Conservation (phyloP, 2,888 invertebrate species). For the Melanchra persicariae region DNA sequence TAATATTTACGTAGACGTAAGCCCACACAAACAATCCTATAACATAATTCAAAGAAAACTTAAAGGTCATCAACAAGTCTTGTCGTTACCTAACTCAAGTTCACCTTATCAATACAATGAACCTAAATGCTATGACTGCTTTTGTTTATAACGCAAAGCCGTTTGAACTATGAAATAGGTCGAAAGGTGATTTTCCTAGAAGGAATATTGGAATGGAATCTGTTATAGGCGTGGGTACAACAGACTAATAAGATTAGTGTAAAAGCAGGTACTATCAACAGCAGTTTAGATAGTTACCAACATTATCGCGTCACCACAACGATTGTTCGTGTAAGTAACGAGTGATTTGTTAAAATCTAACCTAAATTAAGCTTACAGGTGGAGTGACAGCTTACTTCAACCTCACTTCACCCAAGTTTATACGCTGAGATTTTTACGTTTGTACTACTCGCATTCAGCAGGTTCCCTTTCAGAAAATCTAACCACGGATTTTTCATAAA, state of each 20-base stretch:
- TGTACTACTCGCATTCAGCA: too few species aligned
- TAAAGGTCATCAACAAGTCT: slow-evolving; percentile 1
- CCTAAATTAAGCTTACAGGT: neutral
- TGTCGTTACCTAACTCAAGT: slow-evolving; percentile 3
- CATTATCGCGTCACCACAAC: neutral
- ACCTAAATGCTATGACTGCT: neutral
- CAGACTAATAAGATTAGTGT: neutral
- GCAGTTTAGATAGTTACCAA: neutral
- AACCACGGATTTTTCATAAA: neutral
- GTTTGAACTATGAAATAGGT: slow-evolving; percentile 9
- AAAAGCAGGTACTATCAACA: neutral
- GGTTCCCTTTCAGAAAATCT: too few species aligned
- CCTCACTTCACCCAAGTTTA: too few species aligned
- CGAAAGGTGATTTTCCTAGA: slow-evolving; percentile 7
- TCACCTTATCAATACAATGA: slow-evolving; percentile 10
- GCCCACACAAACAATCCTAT: too few species aligned
- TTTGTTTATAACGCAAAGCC: slow-evolving; percentile 24
- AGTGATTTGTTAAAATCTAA: neutral
- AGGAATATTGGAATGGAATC: slow-evolving; percentile 12
- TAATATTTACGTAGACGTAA: neutral
- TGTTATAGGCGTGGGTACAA: slow-evolving; percentile 4
- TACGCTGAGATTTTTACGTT: too few species aligned
- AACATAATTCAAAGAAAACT: slow-evolving; percentile 10
- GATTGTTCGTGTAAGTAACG: neutral
- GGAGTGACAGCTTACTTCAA: neutral